phyloP scores from a whole-genome alignment of 1,140 invertebrate species.

The Neuroterus valhalla region DNA sequence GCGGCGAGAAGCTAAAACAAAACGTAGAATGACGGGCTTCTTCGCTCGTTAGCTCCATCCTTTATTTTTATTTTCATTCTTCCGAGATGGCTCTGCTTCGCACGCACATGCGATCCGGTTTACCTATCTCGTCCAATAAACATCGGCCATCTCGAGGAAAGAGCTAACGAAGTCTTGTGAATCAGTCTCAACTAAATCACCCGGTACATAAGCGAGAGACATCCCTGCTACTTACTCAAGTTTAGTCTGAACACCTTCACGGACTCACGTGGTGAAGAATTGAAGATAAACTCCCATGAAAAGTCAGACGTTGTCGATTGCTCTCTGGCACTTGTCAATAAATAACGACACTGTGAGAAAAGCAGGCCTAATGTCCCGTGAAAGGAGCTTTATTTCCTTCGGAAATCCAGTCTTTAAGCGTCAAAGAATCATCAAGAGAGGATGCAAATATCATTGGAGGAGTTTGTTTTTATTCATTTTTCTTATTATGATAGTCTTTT shows the following conservation, averaged over 20 bases:
- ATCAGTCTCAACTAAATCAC: constrained; percentile 48
- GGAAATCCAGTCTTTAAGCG: background rate
- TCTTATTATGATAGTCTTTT: no score
- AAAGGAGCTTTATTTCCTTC: background rate
- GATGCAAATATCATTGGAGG: background rate
- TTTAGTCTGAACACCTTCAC: constrained; percentile 4
- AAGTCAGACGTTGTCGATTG: constrained; percentile 5
- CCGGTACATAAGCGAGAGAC: constrained; percentile 24
- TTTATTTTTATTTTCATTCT: constrained; percentile 71
- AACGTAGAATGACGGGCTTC: constrained; percentile 49
- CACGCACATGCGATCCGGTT: constrained; percentile 67
- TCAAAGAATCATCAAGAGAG: background rate
- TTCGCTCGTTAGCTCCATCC: constrained; percentile 51
- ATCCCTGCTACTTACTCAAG: constrained; percentile 5
- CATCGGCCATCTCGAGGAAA: constrained; percentile 59
- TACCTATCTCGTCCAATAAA: constrained; percentile 73
- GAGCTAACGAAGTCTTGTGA: constrained; percentile 50
- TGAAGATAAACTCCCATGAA: constrained; percentile 6
- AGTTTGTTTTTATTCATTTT: background rate
- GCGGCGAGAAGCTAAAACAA: constrained; percentile 47
- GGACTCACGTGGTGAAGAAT: background rate
- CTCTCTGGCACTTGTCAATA: constrained; percentile 2
- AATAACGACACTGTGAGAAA: background rate
- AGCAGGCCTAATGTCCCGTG: background rate
- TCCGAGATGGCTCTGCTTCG: constrained; percentile 58